Evolutionary conservation across 1,140 invertebrate species (phyloP).

Genomic region (Araneus ventricosus): DNA sequence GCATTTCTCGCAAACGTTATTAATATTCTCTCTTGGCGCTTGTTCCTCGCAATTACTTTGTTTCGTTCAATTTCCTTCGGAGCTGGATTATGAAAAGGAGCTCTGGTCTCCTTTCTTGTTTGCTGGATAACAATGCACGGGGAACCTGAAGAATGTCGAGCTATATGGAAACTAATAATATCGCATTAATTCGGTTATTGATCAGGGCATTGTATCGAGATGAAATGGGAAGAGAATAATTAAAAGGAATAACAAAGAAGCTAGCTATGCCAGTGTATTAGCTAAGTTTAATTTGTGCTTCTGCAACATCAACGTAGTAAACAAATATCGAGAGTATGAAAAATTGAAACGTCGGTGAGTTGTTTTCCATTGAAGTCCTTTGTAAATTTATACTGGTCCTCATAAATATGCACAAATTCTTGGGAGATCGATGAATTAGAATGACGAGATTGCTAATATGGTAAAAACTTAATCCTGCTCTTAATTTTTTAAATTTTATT

Average conservation of each 20-base stretch:
- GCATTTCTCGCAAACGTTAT: slow-evolving; percentile 47
- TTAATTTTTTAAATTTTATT: too few species aligned
- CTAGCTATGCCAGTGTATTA: background rate
- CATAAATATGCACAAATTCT: too few species aligned
- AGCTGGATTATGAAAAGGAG: background rate
- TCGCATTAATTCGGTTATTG: background rate
- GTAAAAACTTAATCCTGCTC: too few species aligned
- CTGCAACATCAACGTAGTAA: too few species aligned
- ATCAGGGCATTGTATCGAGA: background rate
- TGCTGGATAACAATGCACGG: background rate
- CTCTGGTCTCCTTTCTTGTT: background rate
- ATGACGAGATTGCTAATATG: too few species aligned
- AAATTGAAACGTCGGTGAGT: too few species aligned
- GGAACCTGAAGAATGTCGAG: background rate
- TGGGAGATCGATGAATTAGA: too few species aligned
- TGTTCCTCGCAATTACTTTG: slow-evolving; percentile 45
- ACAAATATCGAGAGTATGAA: too few species aligned
- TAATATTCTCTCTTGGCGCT: slow-evolving; percentile 4
- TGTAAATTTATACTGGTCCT: too few species aligned
- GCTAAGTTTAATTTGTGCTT: too few species aligned
- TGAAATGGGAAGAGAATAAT: background rate
- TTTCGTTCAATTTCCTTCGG: slow-evolving; percentile 30
- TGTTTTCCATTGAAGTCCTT: too few species aligned
- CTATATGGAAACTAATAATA: slow-evolving; percentile 19
- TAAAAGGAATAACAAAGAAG: background rate